A percentile compares a stretch with the other conserved stretches of the same genome.
phyloP scores from a whole-genome alignment of 2,113 vertebrate species.

The Octodon degus region DNA sequence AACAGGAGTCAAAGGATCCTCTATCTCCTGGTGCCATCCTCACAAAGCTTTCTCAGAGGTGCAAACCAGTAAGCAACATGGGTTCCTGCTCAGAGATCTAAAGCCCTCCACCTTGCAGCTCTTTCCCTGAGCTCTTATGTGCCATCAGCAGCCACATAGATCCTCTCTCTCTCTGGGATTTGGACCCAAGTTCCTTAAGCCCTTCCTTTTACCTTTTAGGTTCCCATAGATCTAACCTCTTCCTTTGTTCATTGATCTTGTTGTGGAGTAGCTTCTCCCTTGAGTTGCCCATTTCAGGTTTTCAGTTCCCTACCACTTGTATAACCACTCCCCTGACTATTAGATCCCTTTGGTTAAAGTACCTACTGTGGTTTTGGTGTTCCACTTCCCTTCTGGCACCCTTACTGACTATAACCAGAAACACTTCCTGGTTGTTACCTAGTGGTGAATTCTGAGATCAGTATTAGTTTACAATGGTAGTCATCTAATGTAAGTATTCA shows the following conservation, averaged over 20 bases:
- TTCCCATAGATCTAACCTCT: neutral
- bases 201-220: neutral
- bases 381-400: neutral
- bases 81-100: neutral
- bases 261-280: neutral
- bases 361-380: neutral
- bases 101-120: neutral
- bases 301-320: neutral
- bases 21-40: neutral
- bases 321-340: neutral
- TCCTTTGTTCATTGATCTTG: neutral
- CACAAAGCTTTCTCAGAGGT: neutral
- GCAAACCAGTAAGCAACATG: neutral
- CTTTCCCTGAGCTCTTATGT: neutral
- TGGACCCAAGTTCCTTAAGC: neutral
- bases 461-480: neutral
- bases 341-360: constrained; percentile 2
- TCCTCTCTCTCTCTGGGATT: neutral
- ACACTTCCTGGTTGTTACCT: neutral
- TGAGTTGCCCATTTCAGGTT: neutral
- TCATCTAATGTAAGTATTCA: neutral
- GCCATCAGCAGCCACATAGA: neutral
- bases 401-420: neutral
- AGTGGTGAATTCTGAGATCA: neutral
- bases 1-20: neutral